Evolutionary conservation across 1,140 invertebrate species (phyloP), one percentile per base, ranked within the genome.

Genomic region (Drosophila pruinosa): DNA sequence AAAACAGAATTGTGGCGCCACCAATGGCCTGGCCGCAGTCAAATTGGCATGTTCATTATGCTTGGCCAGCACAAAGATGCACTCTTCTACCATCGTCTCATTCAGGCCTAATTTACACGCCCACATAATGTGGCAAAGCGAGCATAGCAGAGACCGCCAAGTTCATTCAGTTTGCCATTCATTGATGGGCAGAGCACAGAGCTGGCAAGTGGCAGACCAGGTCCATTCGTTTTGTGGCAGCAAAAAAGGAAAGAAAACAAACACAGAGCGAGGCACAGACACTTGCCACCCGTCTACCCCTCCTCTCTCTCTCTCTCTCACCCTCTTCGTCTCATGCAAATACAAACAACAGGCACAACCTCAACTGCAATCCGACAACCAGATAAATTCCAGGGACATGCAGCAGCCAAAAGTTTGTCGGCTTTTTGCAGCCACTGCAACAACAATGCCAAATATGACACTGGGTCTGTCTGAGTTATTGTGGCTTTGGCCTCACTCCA

Each of bases 91-190:
- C 36, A 2, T 6, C 24, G 28, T 12, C 28, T 36, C 50, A 43
- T 24, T 22, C 47, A 54, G 63, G 48, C 59, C 81, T 85, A 86
- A 86, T 85, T 86, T 86, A 79, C 73, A 68, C 57, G 47, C 72
- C 72, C 50, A 61, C 59, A 58, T 72, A 75, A 77, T 80, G 68
- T 63, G 73, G 50, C 28, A 47, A 53, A 8, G 38, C 36, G 38
- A 59, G 24, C 17, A 7, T n/a, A 28, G 8, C 34, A 41, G 34
- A 34, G 24, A 17, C 50, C 70, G 31, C 41, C 58, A 85, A 83
- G 80, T 83, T 83, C 80, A 83, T 83, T 83, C 76, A 79, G 57
- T 76, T 69, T 57, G 61, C 61, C 80, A 85, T 85, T 83, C 79
- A 83, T 83, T 83, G 79, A 83, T 83, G 85, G 79, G 78, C 41